phyloP scores from a whole-genome alignment of 2,113 vertebrate genomes.

The Salvelinus fontinalis region DNA sequence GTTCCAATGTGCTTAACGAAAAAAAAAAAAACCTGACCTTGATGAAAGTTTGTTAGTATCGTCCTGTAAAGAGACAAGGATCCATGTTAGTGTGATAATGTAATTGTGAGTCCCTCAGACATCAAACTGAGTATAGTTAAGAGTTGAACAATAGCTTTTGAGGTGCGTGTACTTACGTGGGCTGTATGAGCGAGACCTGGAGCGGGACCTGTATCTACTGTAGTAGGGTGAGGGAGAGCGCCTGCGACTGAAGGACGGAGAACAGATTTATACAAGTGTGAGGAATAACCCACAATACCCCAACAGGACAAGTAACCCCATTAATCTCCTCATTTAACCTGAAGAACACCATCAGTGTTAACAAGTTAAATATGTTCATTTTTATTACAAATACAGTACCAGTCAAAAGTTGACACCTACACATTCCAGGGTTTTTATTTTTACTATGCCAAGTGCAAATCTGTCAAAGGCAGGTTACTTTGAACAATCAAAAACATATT shows the following conservation, averaged over 20 bases:
- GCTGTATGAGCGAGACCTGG: constrained; percentile 90
- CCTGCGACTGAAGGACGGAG: constrained; percentile 67
- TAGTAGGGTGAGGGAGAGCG: constrained; percentile 91
- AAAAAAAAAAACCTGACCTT: constrained; percentile 29
- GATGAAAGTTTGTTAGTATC: constrained; percentile 56
- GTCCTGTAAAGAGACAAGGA: constrained; percentile 70
- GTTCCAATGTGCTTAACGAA: constrained; percentile 26
- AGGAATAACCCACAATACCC: neutral
- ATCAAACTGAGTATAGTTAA: too few relatives aligned
- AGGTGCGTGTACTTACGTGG: constrained; percentile 79
- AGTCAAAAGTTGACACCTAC: too few relatives aligned
- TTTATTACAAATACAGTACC: too few relatives aligned
- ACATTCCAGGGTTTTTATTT: too few relatives aligned
- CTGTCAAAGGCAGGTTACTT: too few relatives aligned
- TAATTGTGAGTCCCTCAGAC: too few relatives aligned
- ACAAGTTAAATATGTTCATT: too few relatives aligned
- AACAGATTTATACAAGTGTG: neutral
- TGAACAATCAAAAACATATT: too few relatives aligned
- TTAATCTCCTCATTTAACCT: neutral
- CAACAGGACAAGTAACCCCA: neutral
- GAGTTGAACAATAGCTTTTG: neutral
- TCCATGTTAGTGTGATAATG: too few relatives aligned
- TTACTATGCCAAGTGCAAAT: too few relatives aligned
- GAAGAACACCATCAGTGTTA: too few relatives aligned
- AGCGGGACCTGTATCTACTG: constrained; percentile 88